A percentile compares a stretch with the other conserved stretches of the same genome.
Conservation (phyloP, 2,797 vertebrate genomes). For the Varecia variegata region DNA sequence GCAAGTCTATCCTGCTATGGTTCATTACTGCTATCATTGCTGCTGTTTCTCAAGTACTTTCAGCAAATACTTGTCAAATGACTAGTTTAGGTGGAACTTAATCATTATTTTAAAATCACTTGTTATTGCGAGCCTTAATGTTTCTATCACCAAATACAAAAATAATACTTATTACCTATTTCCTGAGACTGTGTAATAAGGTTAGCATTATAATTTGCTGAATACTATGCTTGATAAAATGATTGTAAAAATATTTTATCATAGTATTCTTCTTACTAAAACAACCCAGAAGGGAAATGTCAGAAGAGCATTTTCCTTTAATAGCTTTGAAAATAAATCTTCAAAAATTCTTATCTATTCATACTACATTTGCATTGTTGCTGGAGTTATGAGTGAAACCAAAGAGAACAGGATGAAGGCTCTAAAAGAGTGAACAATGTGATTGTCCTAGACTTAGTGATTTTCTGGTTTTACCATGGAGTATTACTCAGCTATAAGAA, state of each 20-base stretch:
- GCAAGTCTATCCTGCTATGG: conserved; percentile 2
- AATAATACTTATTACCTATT: conserved; percentile 35
- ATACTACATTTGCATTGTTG: background rate
- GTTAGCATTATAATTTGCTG: background rate
- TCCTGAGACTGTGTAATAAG: conserved; percentile 42
- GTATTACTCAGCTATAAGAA: no score
- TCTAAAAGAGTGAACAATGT: background rate
- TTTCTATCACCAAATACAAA: conserved; percentile 25
- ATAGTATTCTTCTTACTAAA: background rate
- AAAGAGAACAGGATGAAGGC: background rate
- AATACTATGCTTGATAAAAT: conserved; percentile 25
- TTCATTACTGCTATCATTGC: background rate
- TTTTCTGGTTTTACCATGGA: conserved; percentile 38
- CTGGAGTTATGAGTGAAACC: background rate
- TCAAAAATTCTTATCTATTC: conserved; percentile 38
- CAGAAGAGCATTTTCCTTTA: background rate
- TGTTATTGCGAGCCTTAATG: background rate
- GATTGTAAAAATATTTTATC: conserved; percentile 48
- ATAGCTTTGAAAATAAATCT: conserved; percentile 43
- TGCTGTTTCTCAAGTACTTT: conserved; percentile 28
- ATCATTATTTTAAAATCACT: conserved; percentile 43
- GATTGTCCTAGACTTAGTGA: background rate
- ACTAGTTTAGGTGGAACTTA: conserved; percentile 27
- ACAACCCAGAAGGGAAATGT: background rate
- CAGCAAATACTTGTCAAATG: conserved; percentile 29